These are phyloP conservation scores for Adineta ricciae DNA, from an alignment of 2,888 invertebrate species.

Conservation along the genomic window DNA sequence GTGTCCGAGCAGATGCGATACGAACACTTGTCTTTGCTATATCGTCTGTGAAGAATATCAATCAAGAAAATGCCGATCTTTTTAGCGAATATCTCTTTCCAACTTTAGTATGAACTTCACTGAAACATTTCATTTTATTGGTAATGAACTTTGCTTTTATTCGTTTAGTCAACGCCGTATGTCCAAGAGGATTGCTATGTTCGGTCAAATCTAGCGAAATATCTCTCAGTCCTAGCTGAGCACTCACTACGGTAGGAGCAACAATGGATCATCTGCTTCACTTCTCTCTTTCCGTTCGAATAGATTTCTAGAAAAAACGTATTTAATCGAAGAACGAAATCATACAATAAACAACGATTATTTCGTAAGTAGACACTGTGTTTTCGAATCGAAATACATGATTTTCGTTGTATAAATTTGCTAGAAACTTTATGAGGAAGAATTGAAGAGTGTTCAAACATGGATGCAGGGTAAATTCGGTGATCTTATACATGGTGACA, in stretches of 20 bases:
- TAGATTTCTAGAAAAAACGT: constrained; percentile 20
- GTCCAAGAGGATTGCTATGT: background rate
- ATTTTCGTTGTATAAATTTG: background rate
- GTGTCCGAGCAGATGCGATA: constrained; percentile 78
- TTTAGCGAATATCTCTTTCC: constrained; percentile 20
- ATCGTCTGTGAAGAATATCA: background rate
- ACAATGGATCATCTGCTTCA: no score
- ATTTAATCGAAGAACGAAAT: constrained; percentile 14
- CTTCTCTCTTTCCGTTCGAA: background rate
- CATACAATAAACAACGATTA: constrained; percentile 5
- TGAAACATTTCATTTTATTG: background rate
- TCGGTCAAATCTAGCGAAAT: background rate
- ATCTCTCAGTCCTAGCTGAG: background rate
- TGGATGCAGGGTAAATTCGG: constrained; percentile 22
- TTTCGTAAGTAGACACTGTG: background rate
- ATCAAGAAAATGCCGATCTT: constrained; percentile 14
- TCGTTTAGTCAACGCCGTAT: background rate
- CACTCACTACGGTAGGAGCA: constrained; percentile 3
- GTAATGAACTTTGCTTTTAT: background rate
- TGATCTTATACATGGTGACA: constrained; percentile 13
- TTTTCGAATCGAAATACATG: background rate
- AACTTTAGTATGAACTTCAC: background rate
- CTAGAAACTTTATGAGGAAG: constrained; percentile 7
- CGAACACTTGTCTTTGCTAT: constrained; percentile 52
- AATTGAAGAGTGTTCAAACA: constrained; percentile 18